Conservation (phyloP, 2,888 invertebrate genomes). For the Clitarchus hookeri region DNA sequence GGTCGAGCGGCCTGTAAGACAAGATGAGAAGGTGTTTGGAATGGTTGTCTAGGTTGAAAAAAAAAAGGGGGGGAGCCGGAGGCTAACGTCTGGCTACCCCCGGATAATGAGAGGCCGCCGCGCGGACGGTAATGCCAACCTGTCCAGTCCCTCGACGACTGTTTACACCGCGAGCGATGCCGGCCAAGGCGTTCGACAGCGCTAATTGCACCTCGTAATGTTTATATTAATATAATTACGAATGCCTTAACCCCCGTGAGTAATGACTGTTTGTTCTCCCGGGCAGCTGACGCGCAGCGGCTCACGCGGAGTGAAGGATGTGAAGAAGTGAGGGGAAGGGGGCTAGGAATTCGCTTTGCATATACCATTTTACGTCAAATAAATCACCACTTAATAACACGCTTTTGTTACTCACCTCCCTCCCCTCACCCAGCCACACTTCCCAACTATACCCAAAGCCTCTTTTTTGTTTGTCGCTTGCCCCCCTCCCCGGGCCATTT, state of each 20-base stretch:
- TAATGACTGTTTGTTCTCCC: slow-evolving; percentile 3
- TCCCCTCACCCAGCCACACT: neutral
- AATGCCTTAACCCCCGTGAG: slow-evolving; percentile 3
- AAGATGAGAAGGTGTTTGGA: neutral
- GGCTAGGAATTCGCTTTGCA: slow-evolving; percentile 35
- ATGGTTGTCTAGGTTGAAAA: neutral
- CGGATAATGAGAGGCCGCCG: slow-evolving; percentile 9
- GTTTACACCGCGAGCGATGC: neutral
- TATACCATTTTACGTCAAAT: slow-evolving; percentile 38
- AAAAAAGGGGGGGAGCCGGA: neutral
- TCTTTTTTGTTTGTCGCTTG: neutral
- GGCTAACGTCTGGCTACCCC: neutral
- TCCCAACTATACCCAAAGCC: neutral
- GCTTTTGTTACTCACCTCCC: slow-evolving; percentile 20
- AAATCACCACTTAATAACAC: slow-evolving; percentile 39
- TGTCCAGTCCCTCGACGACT: neutral
- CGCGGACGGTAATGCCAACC: neutral
- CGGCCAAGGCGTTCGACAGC: slow-evolving; percentile 1
- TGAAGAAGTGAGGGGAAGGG: neutral
- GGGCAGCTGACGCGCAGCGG: neutral
- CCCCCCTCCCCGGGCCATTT: slow-evolving; percentile 3
- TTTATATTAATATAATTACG: slow-evolving; percentile 14
- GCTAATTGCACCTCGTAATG: slow-evolving; percentile 7
- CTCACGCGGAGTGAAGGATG: neutral
- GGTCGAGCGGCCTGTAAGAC: too few species aligned